Conservation (phyloP, 2,113 vertebrate genomes). For the Tychaedon coryphoeus region DNA sequence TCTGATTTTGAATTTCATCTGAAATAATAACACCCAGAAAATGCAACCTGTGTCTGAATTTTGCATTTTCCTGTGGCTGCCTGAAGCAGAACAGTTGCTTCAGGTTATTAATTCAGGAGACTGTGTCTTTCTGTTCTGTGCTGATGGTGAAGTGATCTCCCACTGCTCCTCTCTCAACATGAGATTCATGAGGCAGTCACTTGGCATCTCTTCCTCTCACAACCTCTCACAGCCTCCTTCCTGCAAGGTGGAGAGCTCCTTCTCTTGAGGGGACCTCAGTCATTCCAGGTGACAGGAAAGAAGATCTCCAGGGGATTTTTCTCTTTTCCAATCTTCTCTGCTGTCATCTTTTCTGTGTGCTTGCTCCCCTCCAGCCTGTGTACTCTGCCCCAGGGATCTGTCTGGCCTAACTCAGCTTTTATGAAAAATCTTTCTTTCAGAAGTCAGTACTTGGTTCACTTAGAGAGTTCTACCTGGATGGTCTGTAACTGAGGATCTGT, state of each 20-base stretch:
- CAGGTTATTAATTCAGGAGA: slow-evolving; percentile 44
- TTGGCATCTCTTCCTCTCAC: slow-evolving; percentile 30
- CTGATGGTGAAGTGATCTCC: slow-evolving; percentile 46
- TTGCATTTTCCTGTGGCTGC: neutral
- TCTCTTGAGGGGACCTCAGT: slow-evolving; percentile 16
- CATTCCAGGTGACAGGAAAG: slow-evolving; percentile 19
- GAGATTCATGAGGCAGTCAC: slow-evolving; percentile 48
- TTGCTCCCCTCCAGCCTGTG: neutral
- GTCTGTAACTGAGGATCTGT: neutral
- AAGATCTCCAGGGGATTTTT: neutral
- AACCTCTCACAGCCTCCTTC: neutral
- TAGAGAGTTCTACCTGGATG: neutral
- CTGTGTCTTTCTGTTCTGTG: neutral
- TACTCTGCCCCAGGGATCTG: neutral
- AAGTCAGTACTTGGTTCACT: neutral
- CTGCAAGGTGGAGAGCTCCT: neutral
- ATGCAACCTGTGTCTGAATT: neutral
- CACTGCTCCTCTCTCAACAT: slow-evolving; percentile 20
- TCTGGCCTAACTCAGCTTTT: neutral
- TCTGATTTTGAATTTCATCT: neutral
- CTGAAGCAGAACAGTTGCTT: slow-evolving; percentile 5
- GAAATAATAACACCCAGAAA: neutral
- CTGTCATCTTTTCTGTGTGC: neutral
- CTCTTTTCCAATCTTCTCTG: neutral
- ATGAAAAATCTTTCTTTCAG: neutral